Conservation (phyloP, 2,888 invertebrate genomes). For the Perdita meconis region DNA sequence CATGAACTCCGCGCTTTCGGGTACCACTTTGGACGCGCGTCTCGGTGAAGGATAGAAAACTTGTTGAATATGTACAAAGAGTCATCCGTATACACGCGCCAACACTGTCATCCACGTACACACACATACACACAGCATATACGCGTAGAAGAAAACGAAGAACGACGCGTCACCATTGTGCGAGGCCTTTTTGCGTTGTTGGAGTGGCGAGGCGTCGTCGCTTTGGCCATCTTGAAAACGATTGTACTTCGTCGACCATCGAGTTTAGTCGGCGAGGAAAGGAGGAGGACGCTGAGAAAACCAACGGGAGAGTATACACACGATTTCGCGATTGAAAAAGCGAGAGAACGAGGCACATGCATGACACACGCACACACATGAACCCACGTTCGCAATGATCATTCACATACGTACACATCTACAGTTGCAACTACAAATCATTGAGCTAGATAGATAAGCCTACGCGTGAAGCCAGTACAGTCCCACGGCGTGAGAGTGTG, state of each 20-base stretch:
- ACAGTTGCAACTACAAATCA: slow-evolving; percentile 63
- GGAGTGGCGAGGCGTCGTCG: neutral
- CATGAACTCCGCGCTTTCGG: slow-evolving; percentile 65
- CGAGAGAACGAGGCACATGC: neutral
- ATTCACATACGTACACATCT: slow-evolving; percentile 25
- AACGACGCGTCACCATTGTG: neutral
- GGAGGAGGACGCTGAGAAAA: neutral
- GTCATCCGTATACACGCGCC: slow-evolving; percentile 38
- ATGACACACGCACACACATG: too few species aligned
- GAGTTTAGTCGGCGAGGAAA: neutral
- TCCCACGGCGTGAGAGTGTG: slow-evolving; percentile 75
- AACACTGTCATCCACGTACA: too few species aligned
- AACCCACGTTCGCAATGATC: neutral
- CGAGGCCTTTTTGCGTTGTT: neutral
- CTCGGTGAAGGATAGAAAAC: slow-evolving; percentile 45
- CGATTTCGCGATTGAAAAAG: neutral
- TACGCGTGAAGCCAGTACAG: slow-evolving; percentile 80
- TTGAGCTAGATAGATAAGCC: slow-evolving; percentile 77
- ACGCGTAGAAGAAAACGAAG: neutral
- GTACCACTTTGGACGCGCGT: slow-evolving; percentile 35
- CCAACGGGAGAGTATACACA: neutral
- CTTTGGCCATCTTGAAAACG: neutral
- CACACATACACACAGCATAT: too few species aligned
- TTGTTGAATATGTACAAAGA: slow-evolving; percentile 65
- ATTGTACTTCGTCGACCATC: neutral